Evolutionary conservation across 2,113 vertebrate species (phyloP), one percentile per base, ranked within the genome.

Genomic region (Myxocyprinus asiaticus): DNA sequence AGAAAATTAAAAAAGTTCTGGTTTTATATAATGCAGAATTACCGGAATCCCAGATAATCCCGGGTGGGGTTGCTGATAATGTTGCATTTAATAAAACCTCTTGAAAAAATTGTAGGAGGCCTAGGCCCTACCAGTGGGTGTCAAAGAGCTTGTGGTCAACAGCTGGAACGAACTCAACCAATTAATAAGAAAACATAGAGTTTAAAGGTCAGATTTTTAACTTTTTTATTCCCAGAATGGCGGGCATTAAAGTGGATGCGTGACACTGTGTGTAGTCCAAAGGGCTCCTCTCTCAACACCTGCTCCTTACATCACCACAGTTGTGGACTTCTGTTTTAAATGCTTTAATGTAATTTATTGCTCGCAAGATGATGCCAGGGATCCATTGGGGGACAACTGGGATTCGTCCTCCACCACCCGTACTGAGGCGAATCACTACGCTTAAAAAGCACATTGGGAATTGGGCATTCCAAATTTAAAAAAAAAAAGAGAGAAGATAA

Each of bases 171-270:
- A 42, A 70, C 11, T 14, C 65, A 71, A 53, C 15, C 17, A 47
- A 71, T 69, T 58, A 58, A 42, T 1, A 75, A 59, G 48, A 69
- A 69, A 69, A 65, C 74, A 63, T 14, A 62, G 66, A 51, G 67
- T 10, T 51, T 10, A 17, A 62, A 81, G 44, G 67, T 71, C 9
- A 15, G 51, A 33, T 15, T 68, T 66, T 61, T 67, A n/a, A 75
- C 56, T 22, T 33, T 33, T 33, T 74, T 59, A 63, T 74, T 74
- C 50, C 6, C 11, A 70, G 50, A 77, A 69, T n/a, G 48, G 44
- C 50, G 6, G 56, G 67, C 48, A 77, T 15, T 81, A 65, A 81
- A 81, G 33, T 9, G 15, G 22, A 59, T 0, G 2, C 7, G 4
- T 56, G 15, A 45, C 22, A 51, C 77, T 70, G 33, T 15, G 59